These are phyloP conservation scores for Premnoplex brunnescens DNA, from an alignment of 2,797 vertebrate genomes.

Conservation along the genomic window DNA sequence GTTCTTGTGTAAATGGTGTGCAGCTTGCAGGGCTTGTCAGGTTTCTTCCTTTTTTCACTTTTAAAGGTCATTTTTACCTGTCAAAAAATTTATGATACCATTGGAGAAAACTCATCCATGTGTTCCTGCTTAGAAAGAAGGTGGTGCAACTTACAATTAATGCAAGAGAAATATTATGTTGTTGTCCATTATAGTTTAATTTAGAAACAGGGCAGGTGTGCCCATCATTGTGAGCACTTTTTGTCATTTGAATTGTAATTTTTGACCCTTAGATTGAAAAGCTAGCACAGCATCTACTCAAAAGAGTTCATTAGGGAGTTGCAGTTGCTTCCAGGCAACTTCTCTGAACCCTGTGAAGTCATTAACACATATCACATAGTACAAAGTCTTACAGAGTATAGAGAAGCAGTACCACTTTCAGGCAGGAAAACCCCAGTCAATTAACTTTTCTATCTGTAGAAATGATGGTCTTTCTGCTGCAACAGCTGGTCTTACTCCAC, in stretches of 20 bases:
- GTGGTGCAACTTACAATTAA: neutral
- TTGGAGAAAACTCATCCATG: neutral
- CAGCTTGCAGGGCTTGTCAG: constrained; percentile 67
- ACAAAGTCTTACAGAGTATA: neutral
- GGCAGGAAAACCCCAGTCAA: neutral
- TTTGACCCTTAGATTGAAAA: neutral
- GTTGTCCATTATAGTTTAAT: neutral
- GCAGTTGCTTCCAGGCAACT: neutral
- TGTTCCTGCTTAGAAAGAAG: neutral
- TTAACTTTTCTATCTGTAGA: neutral
- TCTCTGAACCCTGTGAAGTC: neutral
- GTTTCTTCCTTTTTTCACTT: neutral
- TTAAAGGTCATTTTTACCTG: constrained; percentile 70
- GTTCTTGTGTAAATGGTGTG: constrained; percentile 72
- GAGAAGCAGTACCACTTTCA: neutral
- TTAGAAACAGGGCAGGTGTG: neutral
- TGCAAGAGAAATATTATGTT: neutral
- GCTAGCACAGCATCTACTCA: neutral
- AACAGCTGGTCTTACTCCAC: neutral
- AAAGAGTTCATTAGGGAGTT: neutral
- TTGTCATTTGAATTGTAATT: neutral
- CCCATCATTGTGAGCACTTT: neutral
- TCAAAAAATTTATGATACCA: constrained; percentile 53
- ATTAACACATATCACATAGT: neutral
- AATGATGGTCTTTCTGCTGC: neutral